These are phyloP conservation scores for Poeciliopsis retropinna DNA, from an alignment of 2,113 vertebrate species.

Conservation along the genomic window DNA sequence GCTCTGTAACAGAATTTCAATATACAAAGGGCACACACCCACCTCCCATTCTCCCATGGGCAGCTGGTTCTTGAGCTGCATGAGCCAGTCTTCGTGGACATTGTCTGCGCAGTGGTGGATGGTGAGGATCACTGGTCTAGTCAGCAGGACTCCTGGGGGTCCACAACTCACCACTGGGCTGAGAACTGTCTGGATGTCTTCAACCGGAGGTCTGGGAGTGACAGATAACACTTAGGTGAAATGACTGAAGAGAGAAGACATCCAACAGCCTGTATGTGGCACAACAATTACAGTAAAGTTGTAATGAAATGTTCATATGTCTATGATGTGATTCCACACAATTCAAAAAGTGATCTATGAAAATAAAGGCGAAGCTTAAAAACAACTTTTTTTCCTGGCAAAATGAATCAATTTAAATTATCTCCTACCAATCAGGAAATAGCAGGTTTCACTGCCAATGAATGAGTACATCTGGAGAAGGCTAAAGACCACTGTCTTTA, in stretches of 20 bases:
- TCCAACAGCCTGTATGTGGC: conserved; percentile 1
- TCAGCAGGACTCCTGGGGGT: conserved; percentile 89
- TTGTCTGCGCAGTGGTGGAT: conserved; percentile 92
- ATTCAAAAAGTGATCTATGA: neutral
- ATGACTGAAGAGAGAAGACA: conserved; percentile 12
- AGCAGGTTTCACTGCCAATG: too few relatives aligned
- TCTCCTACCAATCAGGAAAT: neutral
- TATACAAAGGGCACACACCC: conserved; percentile 33
- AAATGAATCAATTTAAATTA: neutral
- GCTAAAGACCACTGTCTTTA: too few relatives aligned
- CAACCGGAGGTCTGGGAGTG: conserved; percentile 84
- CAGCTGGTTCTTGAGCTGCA: conserved; percentile 89
- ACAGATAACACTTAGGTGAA: conserved; percentile 46
- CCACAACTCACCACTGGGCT: conserved; percentile 95
- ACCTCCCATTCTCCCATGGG: conserved; percentile 92
- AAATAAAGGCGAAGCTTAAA: neutral
- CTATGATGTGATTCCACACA: conserved; percentile 8
- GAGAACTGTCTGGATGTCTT: conserved; percentile 90
- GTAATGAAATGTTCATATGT: neutral
- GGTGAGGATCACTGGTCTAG: conserved; percentile 88
- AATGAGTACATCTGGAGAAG: too few relatives aligned
- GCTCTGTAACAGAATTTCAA: neutral
- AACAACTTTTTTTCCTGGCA: neutral
- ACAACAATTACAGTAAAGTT: conserved; percentile 1
- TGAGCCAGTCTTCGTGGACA: conserved; percentile 90